A percentile compares a stretch with the other conserved stretches of the same genome.
These are phyloP conservation scores for Platycheirus albimanus DNA, from an alignment of 2,888 invertebrate species.

Conservation along the genomic window DNA sequence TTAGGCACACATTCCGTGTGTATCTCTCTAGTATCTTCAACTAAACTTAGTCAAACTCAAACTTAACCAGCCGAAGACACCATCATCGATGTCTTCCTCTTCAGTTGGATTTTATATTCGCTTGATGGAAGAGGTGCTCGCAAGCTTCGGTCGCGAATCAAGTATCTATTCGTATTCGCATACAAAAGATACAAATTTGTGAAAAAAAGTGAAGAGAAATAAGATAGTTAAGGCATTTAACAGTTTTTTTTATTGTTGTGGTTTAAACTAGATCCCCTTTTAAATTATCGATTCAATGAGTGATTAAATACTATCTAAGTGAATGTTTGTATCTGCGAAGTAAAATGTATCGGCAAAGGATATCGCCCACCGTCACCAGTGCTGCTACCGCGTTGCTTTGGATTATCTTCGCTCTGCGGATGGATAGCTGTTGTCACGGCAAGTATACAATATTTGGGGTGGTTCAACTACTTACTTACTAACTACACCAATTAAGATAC, in stretches of 20 bases:
- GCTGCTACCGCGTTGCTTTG: conserved; percentile 32
- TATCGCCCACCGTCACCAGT: conserved; percentile 41
- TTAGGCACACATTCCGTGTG: conserved; percentile 62
- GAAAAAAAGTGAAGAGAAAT: conserved; percentile 23
- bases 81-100: conserved; percentile 26
- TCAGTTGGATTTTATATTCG: conserved; percentile 69
- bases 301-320: conserved; percentile 37
- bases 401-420: conserved; percentile 53
- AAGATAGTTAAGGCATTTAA: conserved; percentile 24
- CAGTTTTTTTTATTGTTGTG: conserved; percentile 1
- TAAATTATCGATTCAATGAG: conserved; percentile 52
- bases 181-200: conserved; percentile 20
- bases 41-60: conserved; percentile 63
- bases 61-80: conserved; percentile 14
- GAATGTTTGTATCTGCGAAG: conserved; percentile 17
- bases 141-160: conserved; percentile 61
- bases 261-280: conserved; percentile 11
- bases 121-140: conserved; percentile 63
- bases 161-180: conserved; percentile 28
- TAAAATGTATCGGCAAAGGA: conserved; percentile 62
- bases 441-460: conserved; percentile 62
- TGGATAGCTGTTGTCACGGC: conserved; percentile 58
- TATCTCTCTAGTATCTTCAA: conserved; percentile 60
- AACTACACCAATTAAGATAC: conserved; percentile 21
- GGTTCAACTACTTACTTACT: conserved; percentile 4